A percentile compares a stretch with the other conserved stretches of the same genome.
These are phyloP conservation scores for Microctonus aethiopoides DNA, from an alignment of 2,888 invertebrate species.

Conservation along the genomic window DNA sequence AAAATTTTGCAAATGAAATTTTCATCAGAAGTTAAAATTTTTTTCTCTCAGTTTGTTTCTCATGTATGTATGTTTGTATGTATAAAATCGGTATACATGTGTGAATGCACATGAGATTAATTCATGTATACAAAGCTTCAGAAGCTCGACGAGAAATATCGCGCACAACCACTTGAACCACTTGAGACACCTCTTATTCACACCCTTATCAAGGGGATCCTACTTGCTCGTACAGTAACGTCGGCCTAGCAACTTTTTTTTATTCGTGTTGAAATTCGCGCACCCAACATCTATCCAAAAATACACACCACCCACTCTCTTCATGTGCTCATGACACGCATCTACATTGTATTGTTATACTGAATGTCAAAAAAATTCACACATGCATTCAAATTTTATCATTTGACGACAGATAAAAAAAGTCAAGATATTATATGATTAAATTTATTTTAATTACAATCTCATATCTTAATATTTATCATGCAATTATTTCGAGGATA, in stretches of 20 bases:
- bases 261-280: conserved; percentile 8
- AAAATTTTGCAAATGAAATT: not conserved
- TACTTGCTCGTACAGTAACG: conserved; percentile 27
- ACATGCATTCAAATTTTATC: too few relatives aligned
- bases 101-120: conserved; percentile 47
- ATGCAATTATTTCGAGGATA: too few relatives aligned
- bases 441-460: too few relatives aligned
- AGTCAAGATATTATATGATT: too few relatives aligned
- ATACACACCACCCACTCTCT: too few relatives aligned
- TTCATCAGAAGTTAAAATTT: not conserved
- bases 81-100: conserved; percentile 2
- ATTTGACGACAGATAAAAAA: too few relatives aligned
- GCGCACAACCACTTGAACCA: conserved; percentile 50
- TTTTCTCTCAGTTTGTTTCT: not conserved
- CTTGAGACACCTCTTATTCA: conserved; percentile 62
- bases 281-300: not conserved
- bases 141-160: conserved; percentile 45
- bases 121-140: conserved; percentile 46
- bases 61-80: not conserved
- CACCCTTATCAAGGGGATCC: conserved; percentile 57
- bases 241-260: conserved; percentile 25
- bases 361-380: too few relatives aligned
- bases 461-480: too few relatives aligned
- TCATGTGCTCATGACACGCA: too few relatives aligned
- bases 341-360: too few relatives aligned